These are phyloP conservation scores for Montipora sp. DNA, from an alignment of 64 coral and sea anemone genomes.

Conservation along the genomic window DNA sequence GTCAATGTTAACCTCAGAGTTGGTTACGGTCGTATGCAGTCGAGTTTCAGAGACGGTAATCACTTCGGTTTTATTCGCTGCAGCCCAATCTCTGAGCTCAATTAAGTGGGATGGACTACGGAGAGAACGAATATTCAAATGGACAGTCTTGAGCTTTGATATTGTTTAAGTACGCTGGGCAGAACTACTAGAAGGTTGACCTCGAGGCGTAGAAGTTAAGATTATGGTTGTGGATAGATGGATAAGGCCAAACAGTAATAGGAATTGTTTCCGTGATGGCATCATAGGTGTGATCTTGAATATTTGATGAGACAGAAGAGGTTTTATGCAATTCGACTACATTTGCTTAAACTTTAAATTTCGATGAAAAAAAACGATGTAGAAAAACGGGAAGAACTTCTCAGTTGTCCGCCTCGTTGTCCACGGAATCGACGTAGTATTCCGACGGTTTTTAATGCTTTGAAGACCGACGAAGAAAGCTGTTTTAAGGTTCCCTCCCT, in stretches of 20 bases:
- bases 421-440: too few species aligned
- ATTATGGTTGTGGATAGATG: not conserved
- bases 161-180: not conserved
- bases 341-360: too few species aligned
- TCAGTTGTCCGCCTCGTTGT: too few species aligned
- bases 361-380: too few species aligned
- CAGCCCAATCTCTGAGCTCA: not conserved
- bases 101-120: conserved; percentile 1
- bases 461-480: too few species aligned
- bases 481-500: too few species aligned
- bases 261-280: not conserved
- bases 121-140: conserved; percentile 32
- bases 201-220: not conserved
- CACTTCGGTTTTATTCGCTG: conserved; percentile 9
- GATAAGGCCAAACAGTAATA: not conserved
- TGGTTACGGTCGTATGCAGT: conserved; percentile 17
- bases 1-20: conserved; percentile 1
- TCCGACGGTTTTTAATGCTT: too few species aligned
- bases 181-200: conserved; percentile 3
- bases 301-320: too few species aligned
- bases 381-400: too few species aligned
- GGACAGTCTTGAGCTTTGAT: not conserved
- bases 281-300: not conserved
- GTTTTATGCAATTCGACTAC: too few species aligned
- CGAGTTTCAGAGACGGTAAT: conserved; percentile 42